phyloP scores from a whole-genome alignment of 2,797 vertebrate genomes.

The Mus minutoides region DNA sequence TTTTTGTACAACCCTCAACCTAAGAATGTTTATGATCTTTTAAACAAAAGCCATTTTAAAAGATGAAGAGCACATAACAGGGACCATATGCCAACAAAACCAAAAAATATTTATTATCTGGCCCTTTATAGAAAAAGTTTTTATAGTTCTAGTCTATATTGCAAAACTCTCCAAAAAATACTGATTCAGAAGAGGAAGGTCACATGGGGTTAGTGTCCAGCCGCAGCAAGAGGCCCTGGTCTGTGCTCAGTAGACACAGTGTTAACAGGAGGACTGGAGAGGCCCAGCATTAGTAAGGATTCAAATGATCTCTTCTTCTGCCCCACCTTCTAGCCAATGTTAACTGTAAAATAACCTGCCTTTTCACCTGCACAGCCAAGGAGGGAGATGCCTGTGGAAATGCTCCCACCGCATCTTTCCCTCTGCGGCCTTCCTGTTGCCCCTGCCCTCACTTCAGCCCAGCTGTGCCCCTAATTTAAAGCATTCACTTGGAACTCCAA shows the following conservation, averaged over 20 bases:
- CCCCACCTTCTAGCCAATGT: neutral
- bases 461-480: neutral
- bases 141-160: neutral
- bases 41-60: neutral
- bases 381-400: neutral
- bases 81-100: neutral
- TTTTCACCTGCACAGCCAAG: neutral
- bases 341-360: neutral
- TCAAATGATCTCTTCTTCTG: neutral
- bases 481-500: constrained; percentile 2
- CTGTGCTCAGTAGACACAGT: neutral
- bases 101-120: constrained; percentile 28
- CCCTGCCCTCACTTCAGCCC: neutral
- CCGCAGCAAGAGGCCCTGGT: neutral
- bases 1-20: neutral
- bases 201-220: neutral
- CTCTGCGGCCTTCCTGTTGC: neutral
- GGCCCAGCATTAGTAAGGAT: neutral
- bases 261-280: neutral
- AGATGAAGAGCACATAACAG: neutral
- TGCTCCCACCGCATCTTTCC: neutral
- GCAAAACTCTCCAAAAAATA: neutral
- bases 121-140: neutral
- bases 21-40: constrained; percentile 18
- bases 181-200: neutral